A percentile compares a stretch with the other conserved stretches of the same genome.
Conservation (phyloP, 2,113 vertebrate species). For the Sturnus vulgaris region DNA sequence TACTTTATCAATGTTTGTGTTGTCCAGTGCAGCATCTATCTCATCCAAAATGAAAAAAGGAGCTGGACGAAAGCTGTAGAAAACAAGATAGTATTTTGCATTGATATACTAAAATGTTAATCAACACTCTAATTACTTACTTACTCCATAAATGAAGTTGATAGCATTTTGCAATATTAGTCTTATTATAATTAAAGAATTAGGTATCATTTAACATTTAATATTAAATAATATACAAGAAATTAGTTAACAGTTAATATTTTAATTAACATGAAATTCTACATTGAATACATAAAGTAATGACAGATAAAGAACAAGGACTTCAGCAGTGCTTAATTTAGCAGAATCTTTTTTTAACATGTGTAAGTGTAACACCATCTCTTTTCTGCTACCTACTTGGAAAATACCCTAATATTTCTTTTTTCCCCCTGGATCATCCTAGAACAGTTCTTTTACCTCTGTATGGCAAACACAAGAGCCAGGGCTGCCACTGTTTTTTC, state of each 20-base stretch:
- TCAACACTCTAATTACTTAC: background rate
- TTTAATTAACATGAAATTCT: background rate
- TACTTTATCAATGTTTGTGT: slow-evolving; percentile 90
- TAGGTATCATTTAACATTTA: background rate
- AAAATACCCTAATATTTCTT: accelerated
- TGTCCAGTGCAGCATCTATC: slow-evolving; percentile 94
- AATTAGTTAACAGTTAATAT: background rate
- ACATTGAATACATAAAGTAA: background rate
- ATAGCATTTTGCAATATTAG: background rate
- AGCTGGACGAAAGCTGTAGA: slow-evolving; percentile 86
- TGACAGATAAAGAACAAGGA: background rate
- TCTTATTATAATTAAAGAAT: background rate
- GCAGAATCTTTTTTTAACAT: background rate
- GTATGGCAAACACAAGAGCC: slow-evolving; percentile 90
- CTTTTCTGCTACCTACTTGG: background rate
- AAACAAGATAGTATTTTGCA: background rate
- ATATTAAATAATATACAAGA: background rate
- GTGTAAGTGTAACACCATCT: background rate
- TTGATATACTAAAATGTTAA: background rate
- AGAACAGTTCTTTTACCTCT: slow-evolving; percentile 76
- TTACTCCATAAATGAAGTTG: background rate
- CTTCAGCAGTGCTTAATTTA: background rate
- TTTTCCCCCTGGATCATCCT: background rate
- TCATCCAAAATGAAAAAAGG: slow-evolving; percentile 94
- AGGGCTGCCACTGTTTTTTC: slow-evolving; percentile 91